phyloP scores from a whole-genome alignment of 2,113 vertebrate species.

The Indicator indicator region DNA sequence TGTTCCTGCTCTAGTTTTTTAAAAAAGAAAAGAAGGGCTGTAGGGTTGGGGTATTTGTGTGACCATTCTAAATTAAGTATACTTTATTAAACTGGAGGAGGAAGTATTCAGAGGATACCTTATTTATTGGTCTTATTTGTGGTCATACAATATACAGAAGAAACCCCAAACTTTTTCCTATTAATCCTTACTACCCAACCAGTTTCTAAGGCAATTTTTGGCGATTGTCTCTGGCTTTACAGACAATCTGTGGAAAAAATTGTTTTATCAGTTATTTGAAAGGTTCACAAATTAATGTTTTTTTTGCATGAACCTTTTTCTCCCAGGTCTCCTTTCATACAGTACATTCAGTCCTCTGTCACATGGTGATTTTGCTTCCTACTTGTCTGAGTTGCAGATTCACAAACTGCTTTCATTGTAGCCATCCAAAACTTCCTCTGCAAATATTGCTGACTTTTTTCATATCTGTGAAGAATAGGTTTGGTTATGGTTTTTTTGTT shows the following conservation, averaged over 20 bases:
- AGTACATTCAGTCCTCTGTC: background rate
- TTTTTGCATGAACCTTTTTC: background rate
- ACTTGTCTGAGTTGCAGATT: background rate
- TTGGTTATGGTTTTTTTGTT: no score
- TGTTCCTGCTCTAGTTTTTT: background rate
- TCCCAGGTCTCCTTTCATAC: background rate
- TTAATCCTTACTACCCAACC: background rate
- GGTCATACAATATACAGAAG: background rate
- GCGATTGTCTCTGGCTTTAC: background rate
- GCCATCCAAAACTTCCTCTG: background rate
- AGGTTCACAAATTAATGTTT: background rate
- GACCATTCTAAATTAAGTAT: background rate
- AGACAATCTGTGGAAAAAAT: background rate
- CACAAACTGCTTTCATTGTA: background rate
- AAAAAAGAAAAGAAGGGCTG: background rate
- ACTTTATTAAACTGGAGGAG: background rate
- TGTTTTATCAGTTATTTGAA: background rate
- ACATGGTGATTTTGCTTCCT: background rate
- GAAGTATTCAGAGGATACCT: background rate
- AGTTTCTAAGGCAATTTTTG: background rate
- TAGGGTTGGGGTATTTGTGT: background rate
- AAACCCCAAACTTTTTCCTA: background rate
- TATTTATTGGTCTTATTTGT: background rate
- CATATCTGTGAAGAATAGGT: background rate
- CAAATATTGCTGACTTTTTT: background rate